A percentile compares a stretch with the other conserved stretches of the same genome.
phyloP scores from a whole-genome alignment of 2,888 invertebrate species.

The Drosophila aldrichi region DNA sequence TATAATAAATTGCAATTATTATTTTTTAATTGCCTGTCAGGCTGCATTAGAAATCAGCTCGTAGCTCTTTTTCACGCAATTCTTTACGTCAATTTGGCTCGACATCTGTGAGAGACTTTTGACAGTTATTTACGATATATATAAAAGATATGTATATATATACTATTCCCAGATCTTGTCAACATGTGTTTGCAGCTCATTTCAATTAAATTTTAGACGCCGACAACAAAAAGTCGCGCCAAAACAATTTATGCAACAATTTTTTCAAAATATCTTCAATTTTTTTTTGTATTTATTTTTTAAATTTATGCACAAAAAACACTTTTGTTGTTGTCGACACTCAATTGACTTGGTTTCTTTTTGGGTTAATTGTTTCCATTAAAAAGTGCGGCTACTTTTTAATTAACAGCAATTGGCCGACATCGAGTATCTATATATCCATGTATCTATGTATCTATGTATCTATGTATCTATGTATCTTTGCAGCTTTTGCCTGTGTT shows the following conservation, averaged over 20 bases:
- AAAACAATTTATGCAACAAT: conserved; percentile 52
- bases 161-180: conserved; percentile 27
- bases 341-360: conserved; percentile 68
- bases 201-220: conserved; percentile 46
- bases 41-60: conserved; percentile 18
- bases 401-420: conserved; percentile 76
- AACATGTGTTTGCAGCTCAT: conserved; percentile 67
- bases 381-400: conserved; percentile 78
- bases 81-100: conserved; percentile 19
- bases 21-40: conserved; percentile 59
- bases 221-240: conserved; percentile 33
- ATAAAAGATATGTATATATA: neutral
- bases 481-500: conserved; percentile 20
- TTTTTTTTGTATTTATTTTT: conserved; percentile 10
- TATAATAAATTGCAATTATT: conserved; percentile 34
- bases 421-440: conserved; percentile 34
- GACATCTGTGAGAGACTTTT: conserved; percentile 38
- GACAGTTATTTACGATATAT: conserved; percentile 24
- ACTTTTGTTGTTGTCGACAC: conserved; percentile 50
- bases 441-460: conserved; percentile 15
- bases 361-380: conserved; percentile 82
- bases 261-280: conserved; percentile 16
- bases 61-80: conserved; percentile 18
- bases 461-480: conserved; percentile 18
- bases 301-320: conserved; percentile 39